These are phyloP conservation scores for Cyphomyrus plagiostoma DNA, from an alignment of 2,113 vertebrate genomes.

Conservation along the genomic window DNA sequence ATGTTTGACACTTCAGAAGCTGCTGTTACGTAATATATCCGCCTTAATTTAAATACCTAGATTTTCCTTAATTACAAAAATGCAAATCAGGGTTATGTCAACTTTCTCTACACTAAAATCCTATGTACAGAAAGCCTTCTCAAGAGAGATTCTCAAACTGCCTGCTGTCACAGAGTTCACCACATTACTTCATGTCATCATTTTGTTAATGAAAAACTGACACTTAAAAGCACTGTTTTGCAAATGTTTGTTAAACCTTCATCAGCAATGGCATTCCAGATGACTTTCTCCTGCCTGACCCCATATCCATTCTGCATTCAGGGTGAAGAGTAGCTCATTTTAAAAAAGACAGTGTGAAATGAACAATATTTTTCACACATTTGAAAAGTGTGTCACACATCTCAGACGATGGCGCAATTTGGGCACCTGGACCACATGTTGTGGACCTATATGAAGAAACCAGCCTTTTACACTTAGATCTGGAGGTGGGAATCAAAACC, in stretches of 20 bases:
- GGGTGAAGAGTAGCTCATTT: not conserved
- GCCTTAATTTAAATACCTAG: not conserved
- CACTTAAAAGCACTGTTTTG: not conserved
- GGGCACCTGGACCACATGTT: not conserved
- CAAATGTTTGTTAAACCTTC: not conserved
- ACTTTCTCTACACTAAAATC: not conserved
- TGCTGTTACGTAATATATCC: not conserved
- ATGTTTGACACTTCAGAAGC: not conserved
- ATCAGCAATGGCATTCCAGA: not conserved
- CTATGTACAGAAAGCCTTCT: not conserved
- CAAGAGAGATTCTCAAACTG: not conserved
- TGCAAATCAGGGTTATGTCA: not conserved
- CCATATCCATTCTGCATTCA: not conserved
- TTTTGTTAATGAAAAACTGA: not conserved
- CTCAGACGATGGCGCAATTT: not conserved
- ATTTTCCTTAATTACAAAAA: conserved; percentile 15
- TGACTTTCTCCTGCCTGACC: not conserved
- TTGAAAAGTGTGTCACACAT: not conserved
- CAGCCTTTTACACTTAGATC: not conserved
- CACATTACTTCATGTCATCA: not conserved
- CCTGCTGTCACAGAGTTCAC: not conserved
- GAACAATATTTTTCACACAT: not conserved
- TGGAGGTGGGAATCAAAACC: not conserved
- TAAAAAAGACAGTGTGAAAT: not conserved
- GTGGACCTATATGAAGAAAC: not conserved